A percentile compares a stretch with the other conserved stretches of the same genome.
These are phyloP conservation scores for Pipa parva DNA, from an alignment of 2,113 vertebrate species.

Conservation along the genomic window DNA sequence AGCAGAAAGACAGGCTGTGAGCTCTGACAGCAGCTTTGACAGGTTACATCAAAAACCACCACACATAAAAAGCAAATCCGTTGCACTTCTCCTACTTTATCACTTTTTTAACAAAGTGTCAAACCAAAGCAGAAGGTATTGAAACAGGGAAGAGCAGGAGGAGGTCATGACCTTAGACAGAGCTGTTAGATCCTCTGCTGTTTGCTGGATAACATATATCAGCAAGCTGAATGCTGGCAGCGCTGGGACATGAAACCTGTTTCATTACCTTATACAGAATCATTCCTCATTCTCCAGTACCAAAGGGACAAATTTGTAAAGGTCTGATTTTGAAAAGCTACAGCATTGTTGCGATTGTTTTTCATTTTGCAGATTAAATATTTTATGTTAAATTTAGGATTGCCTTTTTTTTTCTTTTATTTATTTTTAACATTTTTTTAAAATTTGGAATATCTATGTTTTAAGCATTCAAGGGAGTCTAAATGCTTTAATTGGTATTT, in stretches of 20 bases:
- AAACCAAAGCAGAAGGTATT: not conserved
- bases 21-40: slow-evolving; percentile 22
- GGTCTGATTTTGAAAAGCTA: no score
- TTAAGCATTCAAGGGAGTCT: no score
- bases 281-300: not conserved
- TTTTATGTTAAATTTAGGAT: no score
- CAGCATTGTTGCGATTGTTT: no score
- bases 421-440: no score
- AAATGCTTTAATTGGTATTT: no score
- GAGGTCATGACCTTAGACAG: slow-evolving; percentile 13
- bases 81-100: slow-evolving; percentile 16
- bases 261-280: not conserved
- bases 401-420: no score
- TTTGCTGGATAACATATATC: slow-evolving; percentile 7
- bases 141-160: slow-evolving; percentile 9
- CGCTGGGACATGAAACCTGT: not conserved
- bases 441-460: no score
- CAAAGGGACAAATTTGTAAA: no score
- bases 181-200: slow-evolving; percentile 8
- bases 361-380: no score
- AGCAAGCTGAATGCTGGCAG: not conserved
- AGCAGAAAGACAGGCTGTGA: slow-evolving; percentile 25
- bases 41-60: slow-evolving; percentile 33
- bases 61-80: slow-evolving; percentile 12
- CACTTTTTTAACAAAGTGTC: slow-evolving; percentile 28